phyloP scores from a whole-genome alignment of 2,888 invertebrate species.

The Allolobophora icterica region DNA sequence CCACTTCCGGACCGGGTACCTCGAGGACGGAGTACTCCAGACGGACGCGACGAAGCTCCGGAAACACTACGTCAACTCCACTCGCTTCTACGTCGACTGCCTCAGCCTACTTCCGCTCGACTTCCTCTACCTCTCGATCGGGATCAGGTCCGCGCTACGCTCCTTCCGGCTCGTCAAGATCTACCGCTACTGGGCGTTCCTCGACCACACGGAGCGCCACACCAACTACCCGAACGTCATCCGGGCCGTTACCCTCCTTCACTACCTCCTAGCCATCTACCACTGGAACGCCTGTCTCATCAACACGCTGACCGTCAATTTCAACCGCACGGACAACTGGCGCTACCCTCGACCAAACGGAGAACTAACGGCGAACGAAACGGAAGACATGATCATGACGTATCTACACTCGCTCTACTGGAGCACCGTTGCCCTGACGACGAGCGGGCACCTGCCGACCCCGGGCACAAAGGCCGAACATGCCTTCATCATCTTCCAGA shows the following conservation, averaged over 20 bases:
- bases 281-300: constrained; percentile 99
- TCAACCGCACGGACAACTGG: neutral
- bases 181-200: constrained; percentile 96
- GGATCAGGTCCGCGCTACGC: constrained; percentile 88
- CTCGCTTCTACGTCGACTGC: constrained; percentile 97
- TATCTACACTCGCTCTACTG: constrained; percentile 98
- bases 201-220: constrained; percentile 96
- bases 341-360: neutral
- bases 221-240: constrained; percentile 97
- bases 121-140: constrained; percentile 96
- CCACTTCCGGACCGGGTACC: constrained; percentile 83
- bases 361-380: neutral
- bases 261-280: constrained; percentile 95
- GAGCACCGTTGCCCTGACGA: constrained; percentile 94
- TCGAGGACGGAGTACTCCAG: constrained; percentile 96
- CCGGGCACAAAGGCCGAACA: constrained; percentile 93
- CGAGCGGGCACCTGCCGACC: constrained; percentile 88
- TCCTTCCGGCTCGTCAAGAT: constrained; percentile 84
- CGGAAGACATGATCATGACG: constrained; percentile 71
- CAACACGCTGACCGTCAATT: constrained; percentile 72
- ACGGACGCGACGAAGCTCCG: constrained; percentile 91
- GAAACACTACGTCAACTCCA: constrained; percentile 96
- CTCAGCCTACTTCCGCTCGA: constrained; percentile 95
- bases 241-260: constrained; percentile 67
- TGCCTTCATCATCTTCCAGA: constrained; percentile 90